phyloP scores from a whole-genome alignment of 1,140 invertebrate species.

The Drosophila quadrilineata region DNA sequence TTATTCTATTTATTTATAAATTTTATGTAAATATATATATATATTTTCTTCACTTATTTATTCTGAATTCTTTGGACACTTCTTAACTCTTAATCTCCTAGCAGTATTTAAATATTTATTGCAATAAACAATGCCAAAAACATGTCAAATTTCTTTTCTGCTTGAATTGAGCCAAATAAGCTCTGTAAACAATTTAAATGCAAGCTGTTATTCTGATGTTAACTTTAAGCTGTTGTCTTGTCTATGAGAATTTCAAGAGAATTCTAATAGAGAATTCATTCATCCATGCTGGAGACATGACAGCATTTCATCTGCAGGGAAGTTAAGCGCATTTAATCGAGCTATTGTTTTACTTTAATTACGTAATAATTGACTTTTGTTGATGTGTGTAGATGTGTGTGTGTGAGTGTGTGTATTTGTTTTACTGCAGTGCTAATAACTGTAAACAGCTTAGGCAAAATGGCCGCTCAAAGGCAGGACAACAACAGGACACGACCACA shows the following conservation, averaged over 20 bases:
- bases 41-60: not conserved
- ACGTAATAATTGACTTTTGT: constrained; percentile 71
- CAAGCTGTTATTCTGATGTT: not conserved
- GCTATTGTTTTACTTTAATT: constrained; percentile 75
- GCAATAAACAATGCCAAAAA: too few relatives aligned
- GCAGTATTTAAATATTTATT: too few relatives aligned
- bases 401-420: constrained; percentile 32
- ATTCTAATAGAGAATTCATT: constrained; percentile 1
- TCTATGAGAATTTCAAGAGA: too few relatives aligned
- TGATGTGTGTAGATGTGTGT: constrained; percentile 20
- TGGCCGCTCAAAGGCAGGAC: constrained; percentile 14
- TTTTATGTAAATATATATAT: too few relatives aligned
- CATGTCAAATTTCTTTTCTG: too few relatives aligned
- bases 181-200: not conserved
- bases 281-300: constrained; percentile 18
- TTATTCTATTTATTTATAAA: not conserved
- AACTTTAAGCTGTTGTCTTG: not conserved
- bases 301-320: constrained; percentile 24
- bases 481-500: constrained; percentile 15
- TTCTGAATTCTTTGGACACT: not conserved
- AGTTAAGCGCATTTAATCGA: constrained; percentile 55
- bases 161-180: not conserved
- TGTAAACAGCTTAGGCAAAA: constrained; percentile 61
- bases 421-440: constrained; percentile 46
- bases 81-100: too few relatives aligned